These are phyloP conservation scores for Rhegmatorhina hoffmannsi DNA, from an alignment of 2,113 vertebrate species.

Conservation along the genomic window DNA sequence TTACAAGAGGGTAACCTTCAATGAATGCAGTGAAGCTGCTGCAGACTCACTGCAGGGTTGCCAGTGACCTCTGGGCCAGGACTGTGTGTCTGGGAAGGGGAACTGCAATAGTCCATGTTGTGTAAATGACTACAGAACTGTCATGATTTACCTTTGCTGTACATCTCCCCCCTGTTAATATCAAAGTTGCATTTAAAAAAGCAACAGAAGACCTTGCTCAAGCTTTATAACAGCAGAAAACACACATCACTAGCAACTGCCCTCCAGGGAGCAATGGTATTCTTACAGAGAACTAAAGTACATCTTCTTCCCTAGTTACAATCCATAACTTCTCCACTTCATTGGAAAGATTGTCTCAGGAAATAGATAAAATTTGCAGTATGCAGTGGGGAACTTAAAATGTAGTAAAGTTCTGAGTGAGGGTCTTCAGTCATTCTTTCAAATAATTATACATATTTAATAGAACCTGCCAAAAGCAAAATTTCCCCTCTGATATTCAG, in stretches of 20 bases:
- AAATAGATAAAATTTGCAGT: not conserved
- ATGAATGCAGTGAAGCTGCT: rapidly evolving
- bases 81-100: rapidly evolving
- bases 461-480: not conserved
- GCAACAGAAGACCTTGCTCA: not conserved
- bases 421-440: not conserved
- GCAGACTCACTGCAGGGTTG: not conserved
- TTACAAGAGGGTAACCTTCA: not conserved
- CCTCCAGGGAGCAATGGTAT: not conserved
- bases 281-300: not conserved
- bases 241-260: not conserved
- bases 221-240: not conserved
- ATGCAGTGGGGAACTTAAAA: not conserved
- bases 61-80: not conserved
- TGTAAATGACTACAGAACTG: not conserved
- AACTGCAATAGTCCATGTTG: too few species aligned
- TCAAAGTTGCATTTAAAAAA: not conserved
- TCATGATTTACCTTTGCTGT: not conserved
- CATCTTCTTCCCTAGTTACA: not conserved
- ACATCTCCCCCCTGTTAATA: not conserved
- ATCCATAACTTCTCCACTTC: not conserved
- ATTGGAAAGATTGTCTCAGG: not conserved
- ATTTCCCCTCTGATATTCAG: not conserved
- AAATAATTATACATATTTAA: not conserved
- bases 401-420: not conserved